Evolutionary conservation across 2,888 invertebrate species (phyloP), one percentile per base, ranked within the genome.

Genomic region (Noctua janthe): DNA sequence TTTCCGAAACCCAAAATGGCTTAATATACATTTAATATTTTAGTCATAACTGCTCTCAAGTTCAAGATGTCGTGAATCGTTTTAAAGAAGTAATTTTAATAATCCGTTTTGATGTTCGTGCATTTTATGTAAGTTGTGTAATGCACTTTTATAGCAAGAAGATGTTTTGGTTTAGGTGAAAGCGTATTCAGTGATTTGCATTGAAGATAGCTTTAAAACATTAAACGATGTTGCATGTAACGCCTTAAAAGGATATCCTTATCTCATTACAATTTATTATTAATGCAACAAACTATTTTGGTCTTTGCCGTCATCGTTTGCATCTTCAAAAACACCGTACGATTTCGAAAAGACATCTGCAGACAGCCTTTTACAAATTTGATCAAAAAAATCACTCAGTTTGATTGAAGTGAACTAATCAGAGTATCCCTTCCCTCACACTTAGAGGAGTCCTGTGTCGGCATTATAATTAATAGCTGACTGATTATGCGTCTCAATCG

Each of bases 1-100:
- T 82, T 78, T 83, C 72, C n/a, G 76, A 74, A 72, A 77, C 74
- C 70, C 20, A 67, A 84, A 81, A 80, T 6, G 43, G 56, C 66
- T 35, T 73, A 74, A 82, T 80, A n/a, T 20, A 8, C 78, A 82
- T 84, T 67, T 67, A 79, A 84, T 76, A 86, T 86, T 88, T 84
- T 54, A 64, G 82, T 88, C 88, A 84, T 80, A 78, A 35, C 80
- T 70, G n/a, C 47, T 35, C 59, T 62, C n/a, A 49, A 72, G 78
- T 77, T 80, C 70, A 78, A 71, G 23, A 80, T 72, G 35, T 47
- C 17, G 23, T 59, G 20, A 39, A 75, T 13, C 47, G 3, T 67
- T 81, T 43, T 29, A 3, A 59, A 54, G 62, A 43, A 51, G 49
- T 1, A 2, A 64, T 54, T 87, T 74, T 76, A 85, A 74, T 71